Percentiles rank a stretch among this genome's conserved stretches.
phyloP scores from a whole-genome alignment of 2,888 invertebrate genomes.

The Parapristionchus giblindavisi region DNA sequence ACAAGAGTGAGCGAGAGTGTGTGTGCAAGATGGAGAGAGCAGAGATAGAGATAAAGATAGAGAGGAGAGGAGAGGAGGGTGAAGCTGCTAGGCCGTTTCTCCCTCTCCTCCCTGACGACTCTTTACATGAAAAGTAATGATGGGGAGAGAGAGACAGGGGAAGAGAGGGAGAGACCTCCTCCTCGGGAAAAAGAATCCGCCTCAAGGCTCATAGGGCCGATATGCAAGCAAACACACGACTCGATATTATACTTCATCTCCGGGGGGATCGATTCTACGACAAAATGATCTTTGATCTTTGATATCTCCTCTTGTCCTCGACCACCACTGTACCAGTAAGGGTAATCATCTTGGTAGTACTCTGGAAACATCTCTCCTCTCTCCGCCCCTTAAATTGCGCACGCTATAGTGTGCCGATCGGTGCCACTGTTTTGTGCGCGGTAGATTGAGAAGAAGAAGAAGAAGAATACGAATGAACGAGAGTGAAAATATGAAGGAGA shows the following conservation, averaged over 20 bases:
- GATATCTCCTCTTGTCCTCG: too few species aligned
- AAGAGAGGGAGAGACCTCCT: too few species aligned
- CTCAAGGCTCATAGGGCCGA: too few species aligned
- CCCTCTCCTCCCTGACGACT: too few species aligned
- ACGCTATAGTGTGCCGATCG: slow-evolving; percentile 33
- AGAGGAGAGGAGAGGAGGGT: background rate
- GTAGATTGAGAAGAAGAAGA: slow-evolving; percentile 24
- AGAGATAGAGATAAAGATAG: too few species aligned
- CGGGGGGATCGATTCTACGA: too few species aligned
- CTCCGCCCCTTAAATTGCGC: slow-evolving; percentile 17
- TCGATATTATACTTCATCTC: too few species aligned
- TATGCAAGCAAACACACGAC: too few species aligned
- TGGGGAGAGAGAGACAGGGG: background rate
- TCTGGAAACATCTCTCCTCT: background rate
- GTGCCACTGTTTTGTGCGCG: slow-evolving; percentile 33
- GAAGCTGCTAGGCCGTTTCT: slow-evolving; percentile 10
- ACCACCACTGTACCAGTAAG: slow-evolving; percentile 18
- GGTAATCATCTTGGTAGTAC: slow-evolving; percentile 1
- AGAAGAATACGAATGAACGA: background rate
- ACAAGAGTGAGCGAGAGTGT: background rate
- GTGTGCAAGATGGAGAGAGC: too few species aligned
- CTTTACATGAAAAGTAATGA: too few species aligned
- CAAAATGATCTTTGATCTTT: too few species aligned
- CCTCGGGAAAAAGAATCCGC: too few species aligned
- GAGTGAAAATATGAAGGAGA: slow-evolving; percentile 4